Conservation (phyloP, 1,140 invertebrate species). For the Platyscapa corneri region DNA sequence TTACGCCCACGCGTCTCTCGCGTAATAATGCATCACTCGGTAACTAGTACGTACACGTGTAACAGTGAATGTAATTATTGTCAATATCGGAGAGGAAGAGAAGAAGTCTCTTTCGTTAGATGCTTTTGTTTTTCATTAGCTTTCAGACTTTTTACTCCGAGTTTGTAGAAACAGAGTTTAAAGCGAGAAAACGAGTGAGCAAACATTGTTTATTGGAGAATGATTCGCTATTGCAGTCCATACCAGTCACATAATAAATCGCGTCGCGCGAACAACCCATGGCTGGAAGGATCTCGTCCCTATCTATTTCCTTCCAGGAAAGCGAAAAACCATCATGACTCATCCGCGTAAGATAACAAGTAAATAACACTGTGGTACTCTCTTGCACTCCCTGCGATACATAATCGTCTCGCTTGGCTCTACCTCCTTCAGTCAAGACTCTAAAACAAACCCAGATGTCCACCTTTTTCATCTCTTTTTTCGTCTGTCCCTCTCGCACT, state of each 20-base stretch:
- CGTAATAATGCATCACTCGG: background rate
- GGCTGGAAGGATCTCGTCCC: background rate
- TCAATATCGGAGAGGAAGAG: background rate
- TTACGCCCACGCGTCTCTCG: background rate
- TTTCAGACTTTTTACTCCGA: no score
- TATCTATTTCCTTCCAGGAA: constrained; percentile 34
- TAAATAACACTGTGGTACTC: constrained; percentile 27
- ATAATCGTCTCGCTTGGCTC: background rate
- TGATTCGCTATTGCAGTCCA: background rate
- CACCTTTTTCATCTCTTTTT: constrained; percentile 25
- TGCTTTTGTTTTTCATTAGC: background rate
- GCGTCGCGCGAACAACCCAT: background rate
- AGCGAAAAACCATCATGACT: constrained; percentile 39
- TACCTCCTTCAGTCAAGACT: background rate
- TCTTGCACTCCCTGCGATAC: background rate
- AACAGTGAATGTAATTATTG: background rate
- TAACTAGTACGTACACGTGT: background rate
- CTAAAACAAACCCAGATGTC: constrained; percentile 47
- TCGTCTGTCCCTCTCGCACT: background rate
- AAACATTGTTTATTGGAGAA: constrained; percentile 11
- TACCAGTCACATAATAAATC: constrained; percentile 28
- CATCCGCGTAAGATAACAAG: constrained; percentile 40
- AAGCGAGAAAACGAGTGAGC: no score
- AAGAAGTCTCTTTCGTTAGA: background rate
- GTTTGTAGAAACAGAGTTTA: no score